Base-by-base conservation (phyloP, 2,888 invertebrate species). In the Argyresthia albistria region DNA sequence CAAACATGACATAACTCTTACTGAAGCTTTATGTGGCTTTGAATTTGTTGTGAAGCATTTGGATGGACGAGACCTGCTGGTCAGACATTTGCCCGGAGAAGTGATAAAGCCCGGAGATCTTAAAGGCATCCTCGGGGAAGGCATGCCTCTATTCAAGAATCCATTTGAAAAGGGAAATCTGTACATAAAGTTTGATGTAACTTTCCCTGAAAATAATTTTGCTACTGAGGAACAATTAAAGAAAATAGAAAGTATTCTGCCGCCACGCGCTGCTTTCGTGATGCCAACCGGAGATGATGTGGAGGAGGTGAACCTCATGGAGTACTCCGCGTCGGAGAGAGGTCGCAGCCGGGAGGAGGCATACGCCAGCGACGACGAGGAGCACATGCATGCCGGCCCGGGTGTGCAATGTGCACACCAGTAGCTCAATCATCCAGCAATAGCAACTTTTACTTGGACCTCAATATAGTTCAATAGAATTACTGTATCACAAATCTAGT, bases 11-110 rank as follows among this genome's bases (percentile, higher is more conserved):
- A 90, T 98, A 45, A 91, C 92, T 45, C 80, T 98, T 51, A 94
- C 95, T 2, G 97, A 98, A 75, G 96, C 98, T 11, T 84, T 98
- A 9, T 97, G 97, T 82, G 98, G 98, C 7, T 95, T 97, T 76
- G 88, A 91, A 55, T 92, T 95, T 77, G 89, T 93, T 50, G 82
- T 98, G n/a, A 92, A 93, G 68, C 97, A 98, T 77, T 89, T 98
- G 61, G 97, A 98, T 84, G 96, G 95, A 0, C 89, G 97, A 49
- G 92, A 93, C 66, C 82, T 98, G 56, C 87, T 96, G 52, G 89
- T 98, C 53, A 92, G 90, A 72, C 93, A 93, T 63, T 89, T 91
- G 51, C 90, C 95, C 6, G 97, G 97, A 12, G 91, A 93, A 61
- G 92, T 97, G 14, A 91, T 98, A 58, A 93, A 93, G 66, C 96